Evolutionary conservation across 2,113 vertebrate genomes (phyloP).

Genomic region (Bubo scandiacus): DNA sequence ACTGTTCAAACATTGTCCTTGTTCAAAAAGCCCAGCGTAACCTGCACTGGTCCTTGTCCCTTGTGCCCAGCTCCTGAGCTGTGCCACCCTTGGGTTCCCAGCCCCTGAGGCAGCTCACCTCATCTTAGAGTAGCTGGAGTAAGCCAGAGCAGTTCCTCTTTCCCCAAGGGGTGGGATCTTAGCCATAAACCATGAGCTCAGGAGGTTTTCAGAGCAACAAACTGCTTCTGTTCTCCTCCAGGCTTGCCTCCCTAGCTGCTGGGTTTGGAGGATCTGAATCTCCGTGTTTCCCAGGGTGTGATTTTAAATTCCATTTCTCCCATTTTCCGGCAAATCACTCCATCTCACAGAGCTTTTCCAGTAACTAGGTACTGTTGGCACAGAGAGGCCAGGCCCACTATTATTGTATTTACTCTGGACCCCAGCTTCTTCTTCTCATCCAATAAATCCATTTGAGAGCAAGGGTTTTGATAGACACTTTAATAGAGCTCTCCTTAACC

Average conservation of each 20-base stretch:
- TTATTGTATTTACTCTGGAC: conserved; percentile 41
- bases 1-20: neutral
- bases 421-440: conserved; percentile 42
- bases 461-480: conserved; percentile 70
- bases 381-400: neutral
- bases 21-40: neutral
- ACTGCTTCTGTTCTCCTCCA: neutral
- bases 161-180: neutral
- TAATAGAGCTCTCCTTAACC: conserved; percentile 71
- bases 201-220: neutral
- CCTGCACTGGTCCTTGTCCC: neutral
- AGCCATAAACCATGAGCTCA: neutral
- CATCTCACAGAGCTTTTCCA: neutral
- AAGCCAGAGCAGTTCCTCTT: neutral
- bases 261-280: neutral
- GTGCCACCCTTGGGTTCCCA: neutral
- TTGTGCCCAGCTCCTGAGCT: neutral
- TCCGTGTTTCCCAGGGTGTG: neutral
- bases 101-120: neutral
- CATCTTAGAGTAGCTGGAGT: neutral
- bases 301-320: neutral
- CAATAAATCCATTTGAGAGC: conserved; percentile 76
- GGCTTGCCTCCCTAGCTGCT: neutral
- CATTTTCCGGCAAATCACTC: neutral
- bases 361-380: conserved; percentile 25